phyloP scores from a whole-genome alignment of 2,797 vertebrate genomes.

The Hafferia zeledoni region DNA sequence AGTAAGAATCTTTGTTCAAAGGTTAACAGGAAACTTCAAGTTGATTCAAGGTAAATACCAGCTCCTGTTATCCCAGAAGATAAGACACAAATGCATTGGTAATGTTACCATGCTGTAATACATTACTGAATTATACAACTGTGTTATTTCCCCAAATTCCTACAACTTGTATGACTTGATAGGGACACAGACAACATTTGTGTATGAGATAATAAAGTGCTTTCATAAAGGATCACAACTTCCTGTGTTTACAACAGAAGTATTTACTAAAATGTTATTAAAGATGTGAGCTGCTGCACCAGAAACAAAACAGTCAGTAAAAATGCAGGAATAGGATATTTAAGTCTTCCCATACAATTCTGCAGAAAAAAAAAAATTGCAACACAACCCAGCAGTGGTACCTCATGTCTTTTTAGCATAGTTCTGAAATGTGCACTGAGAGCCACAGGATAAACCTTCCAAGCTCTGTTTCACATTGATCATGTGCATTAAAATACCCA shows the following conservation, averaged over 20 bases:
- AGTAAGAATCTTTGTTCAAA: not conserved
- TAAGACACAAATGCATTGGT: not conserved
- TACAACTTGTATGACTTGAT: not conserved
- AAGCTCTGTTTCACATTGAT: not conserved
- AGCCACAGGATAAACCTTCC: not conserved
- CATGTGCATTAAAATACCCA: not conserved
- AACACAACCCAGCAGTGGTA: not conserved
- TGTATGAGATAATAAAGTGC: constrained; percentile 15
- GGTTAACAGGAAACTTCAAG: not conserved
- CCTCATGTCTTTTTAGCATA: not conserved
- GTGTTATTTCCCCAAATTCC: constrained; percentile 9
- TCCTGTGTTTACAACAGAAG: constrained; percentile 26
- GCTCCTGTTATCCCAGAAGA: not conserved
- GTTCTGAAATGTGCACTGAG: not conserved
- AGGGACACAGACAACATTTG: not conserved
- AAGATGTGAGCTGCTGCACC: not conserved
- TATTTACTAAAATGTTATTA: not conserved
- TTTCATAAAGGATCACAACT: not conserved
- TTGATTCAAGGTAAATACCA: not conserved
- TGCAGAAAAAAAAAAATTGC: not conserved
- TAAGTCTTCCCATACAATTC: not conserved
- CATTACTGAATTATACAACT: not conserved
- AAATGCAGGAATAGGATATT: not conserved
- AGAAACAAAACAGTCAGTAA: not conserved
- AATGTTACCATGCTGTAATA: not conserved